Evolutionary conservation across 2,113 vertebrate species (phyloP).

Genomic region (Cygnus atratus): DNA sequence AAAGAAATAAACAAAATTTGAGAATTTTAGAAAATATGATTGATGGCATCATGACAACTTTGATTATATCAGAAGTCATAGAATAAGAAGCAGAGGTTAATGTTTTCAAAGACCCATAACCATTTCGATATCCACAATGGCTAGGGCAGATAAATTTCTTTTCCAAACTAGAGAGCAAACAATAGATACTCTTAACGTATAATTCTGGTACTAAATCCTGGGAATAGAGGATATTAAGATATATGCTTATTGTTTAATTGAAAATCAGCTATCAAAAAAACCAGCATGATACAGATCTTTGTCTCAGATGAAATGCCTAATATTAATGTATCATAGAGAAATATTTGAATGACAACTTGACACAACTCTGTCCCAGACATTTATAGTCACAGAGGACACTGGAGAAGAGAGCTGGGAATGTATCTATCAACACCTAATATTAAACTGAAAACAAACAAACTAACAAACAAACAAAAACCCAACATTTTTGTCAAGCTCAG

Average conservation of each 20-base stretch:
- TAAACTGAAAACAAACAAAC: background rate
- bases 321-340: background rate
- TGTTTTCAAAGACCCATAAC: background rate
- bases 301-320: background rate
- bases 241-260: background rate
- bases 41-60: background rate
- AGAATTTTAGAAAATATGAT: background rate
- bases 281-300: background rate
- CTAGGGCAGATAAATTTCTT: background rate
- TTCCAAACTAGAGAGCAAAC: background rate
- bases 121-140: background rate
- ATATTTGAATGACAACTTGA: background rate
- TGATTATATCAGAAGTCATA: background rate
- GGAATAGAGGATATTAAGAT: background rate
- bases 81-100: background rate
- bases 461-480: background rate
- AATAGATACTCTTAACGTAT: background rate
- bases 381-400: background rate
- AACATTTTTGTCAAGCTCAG: background rate
- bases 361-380: background rate
- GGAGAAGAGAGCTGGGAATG: background rate
- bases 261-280: background rate
- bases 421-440: background rate
- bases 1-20: background rate
- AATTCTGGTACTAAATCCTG: background rate